Evolutionary conservation across 1,140 invertebrate genomes (phyloP).

Genomic region (Rhagoletis zephyria): DNA sequence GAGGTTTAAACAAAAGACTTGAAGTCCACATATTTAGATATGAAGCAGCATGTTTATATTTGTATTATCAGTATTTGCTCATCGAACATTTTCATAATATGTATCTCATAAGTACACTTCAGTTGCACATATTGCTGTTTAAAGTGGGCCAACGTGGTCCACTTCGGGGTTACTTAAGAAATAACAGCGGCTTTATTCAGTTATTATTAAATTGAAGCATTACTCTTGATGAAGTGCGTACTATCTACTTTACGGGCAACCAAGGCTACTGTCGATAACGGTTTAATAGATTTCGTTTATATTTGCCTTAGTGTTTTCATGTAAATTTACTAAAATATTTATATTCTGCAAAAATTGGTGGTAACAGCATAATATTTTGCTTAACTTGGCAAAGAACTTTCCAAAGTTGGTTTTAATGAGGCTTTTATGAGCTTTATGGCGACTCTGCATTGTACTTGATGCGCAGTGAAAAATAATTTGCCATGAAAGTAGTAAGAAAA

Average conservation of each 20-base stretch:
- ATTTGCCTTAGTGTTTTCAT: too few relatives aligned
- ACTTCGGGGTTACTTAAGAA: slow-evolving; percentile 1
- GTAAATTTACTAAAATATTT: too few relatives aligned
- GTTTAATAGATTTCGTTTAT: too few relatives aligned
- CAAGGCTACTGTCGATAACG: too few relatives aligned
- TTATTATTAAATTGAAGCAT: slow-evolving; percentile 28
- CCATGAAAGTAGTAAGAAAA: neutral
- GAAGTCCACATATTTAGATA: neutral
- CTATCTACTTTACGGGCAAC: too few relatives aligned
- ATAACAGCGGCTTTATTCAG: neutral
- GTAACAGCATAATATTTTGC: too few relatives aligned
- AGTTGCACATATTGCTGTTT: neutral
- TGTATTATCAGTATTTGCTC: neutral
- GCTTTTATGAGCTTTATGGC: too few relatives aligned
- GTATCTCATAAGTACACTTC: neutral
- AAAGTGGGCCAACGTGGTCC: neutral
- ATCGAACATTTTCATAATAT: neutral
- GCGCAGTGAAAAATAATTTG: neutral
- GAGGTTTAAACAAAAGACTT: neutral
- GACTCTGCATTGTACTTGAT: too few relatives aligned
- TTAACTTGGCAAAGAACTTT: too few relatives aligned
- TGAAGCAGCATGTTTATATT: neutral
- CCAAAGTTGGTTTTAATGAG: too few relatives aligned
- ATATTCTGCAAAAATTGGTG: too few relatives aligned
- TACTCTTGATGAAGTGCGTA: too few relatives aligned